Evolutionary conservation across 2,797 vertebrate genomes (phyloP), one percentile per base, ranked within the genome.

Genomic region (Mallotus villosus): DNA sequence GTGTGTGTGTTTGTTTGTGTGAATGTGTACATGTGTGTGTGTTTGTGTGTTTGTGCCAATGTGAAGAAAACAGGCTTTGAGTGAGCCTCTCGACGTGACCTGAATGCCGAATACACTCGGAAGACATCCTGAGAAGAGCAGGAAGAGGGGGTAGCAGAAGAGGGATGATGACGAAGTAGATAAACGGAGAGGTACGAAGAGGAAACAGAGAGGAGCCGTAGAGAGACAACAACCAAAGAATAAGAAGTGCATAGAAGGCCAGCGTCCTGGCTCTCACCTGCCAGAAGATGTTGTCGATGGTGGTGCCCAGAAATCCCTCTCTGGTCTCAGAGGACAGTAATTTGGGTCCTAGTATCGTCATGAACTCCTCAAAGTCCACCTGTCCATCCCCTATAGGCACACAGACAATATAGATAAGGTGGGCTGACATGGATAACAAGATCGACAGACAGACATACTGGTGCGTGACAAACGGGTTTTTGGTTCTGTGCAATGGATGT

Each of bases 261-360:
- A 16, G 11, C 12, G 19, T 5, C 4, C 8, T 16, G 17, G 65
- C 55, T 74, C 91, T 93, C 81, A 98, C 96, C 95, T 98, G 96
- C 96, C 96, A 98, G 90, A 98, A 98, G 92, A 98, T 98, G 91
- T 95, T 97, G 88, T 98, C 96, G 70, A 98, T 97, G 76, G 96
- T 97, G 83, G 94, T 97, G 74, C 96, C 96, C 74, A 97, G 93
- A 87, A 97, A 98, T 79, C 96, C 96, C 73, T 98, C 96, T 46
- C 96, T 93, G 81, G 94, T 96, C 90, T 97, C 96, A 0, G 95
- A 95, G 0, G 95, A 97, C 74, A 97, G 94, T 76, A 98, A 91
- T 75, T 98, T 98, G 49, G 96, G 96, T 49, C 96, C 96, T 75
- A 98, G 94, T 89, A 98, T 98, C 74, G 96, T 98, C 96, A 98